Conservation (phyloP, 2,888 invertebrate species). For the Andrena praecox region DNA sequence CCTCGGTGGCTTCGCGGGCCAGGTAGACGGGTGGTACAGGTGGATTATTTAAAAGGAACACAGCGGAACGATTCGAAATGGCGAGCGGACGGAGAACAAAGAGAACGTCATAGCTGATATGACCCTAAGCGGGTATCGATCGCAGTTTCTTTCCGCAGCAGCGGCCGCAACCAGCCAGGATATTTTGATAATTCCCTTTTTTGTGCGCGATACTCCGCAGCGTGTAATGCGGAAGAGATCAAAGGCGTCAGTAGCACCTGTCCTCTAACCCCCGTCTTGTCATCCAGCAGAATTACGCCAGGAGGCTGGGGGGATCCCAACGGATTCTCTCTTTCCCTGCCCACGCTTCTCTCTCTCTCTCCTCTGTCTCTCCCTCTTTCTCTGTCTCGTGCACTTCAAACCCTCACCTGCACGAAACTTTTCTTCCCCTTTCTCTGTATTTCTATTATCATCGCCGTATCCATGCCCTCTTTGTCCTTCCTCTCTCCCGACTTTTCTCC, state of each 20-base stretch:
- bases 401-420: conserved; percentile 27
- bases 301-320: conserved; percentile 73
- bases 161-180: conserved; percentile 68
- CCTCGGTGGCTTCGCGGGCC: background rate
- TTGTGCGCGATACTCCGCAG: conserved; percentile 77
- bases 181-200: conserved; percentile 82
- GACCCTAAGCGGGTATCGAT: conserved; percentile 65
- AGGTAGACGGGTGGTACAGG: conserved; percentile 15
- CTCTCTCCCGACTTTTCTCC: conserved; percentile 11
- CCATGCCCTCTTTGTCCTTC: background rate
- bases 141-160: conserved; percentile 46
- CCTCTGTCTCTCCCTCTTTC: conserved; percentile 26
- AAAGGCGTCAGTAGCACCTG: conserved; percentile 85
- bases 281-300: conserved; percentile 82
- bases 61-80: conserved; percentile 37
- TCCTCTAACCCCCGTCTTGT: conserved; percentile 83
- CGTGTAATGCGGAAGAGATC: conserved; percentile 84
- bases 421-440: conserved; percentile 20
- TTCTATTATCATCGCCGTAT: conserved; percentile 26
- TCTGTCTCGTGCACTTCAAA: background rate
- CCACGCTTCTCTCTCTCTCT: conserved; percentile 26
- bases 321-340: conserved; percentile 56
- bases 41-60: conserved; percentile 45
- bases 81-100: conserved; percentile 46
- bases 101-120: conserved; percentile 52